These are phyloP conservation scores for Clivina fossor DNA, from an alignment of 2,888 invertebrate genomes.

Conservation along the genomic window DNA sequence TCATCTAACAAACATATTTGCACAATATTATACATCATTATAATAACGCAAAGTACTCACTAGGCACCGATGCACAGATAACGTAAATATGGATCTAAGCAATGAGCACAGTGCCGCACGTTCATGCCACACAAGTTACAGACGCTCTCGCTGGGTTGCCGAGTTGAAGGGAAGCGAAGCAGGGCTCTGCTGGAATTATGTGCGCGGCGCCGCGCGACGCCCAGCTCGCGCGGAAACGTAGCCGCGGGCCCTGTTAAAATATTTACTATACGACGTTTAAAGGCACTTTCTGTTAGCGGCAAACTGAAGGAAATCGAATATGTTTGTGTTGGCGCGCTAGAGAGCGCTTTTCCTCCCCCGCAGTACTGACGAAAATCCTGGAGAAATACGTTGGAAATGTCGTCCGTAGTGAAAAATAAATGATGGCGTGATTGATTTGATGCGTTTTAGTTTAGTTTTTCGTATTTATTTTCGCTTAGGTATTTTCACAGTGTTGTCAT, in stretches of 20 bases:
- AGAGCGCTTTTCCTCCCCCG: too few relatives aligned
- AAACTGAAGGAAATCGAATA: conserved; percentile 32
- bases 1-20: too few relatives aligned
- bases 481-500: background rate
- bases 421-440: conserved; percentile 19
- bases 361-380: too few relatives aligned
- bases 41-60: conserved; percentile 24
- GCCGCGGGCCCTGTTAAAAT: conserved; percentile 30
- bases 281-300: conserved; percentile 30
- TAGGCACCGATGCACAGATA: conserved; percentile 6
- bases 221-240: conserved; percentile 16
- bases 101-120: too few relatives aligned
- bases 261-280: conserved; percentile 31
- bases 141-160: too few relatives aligned
- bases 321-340: conserved; percentile 21
- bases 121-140: too few relatives aligned
- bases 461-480: background rate
- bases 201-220: background rate
- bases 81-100: too few relatives aligned
- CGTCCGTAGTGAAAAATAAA: conserved; percentile 22
- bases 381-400: conserved; percentile 4
- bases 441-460: conserved; percentile 9
- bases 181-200: background rate
- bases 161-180: background rate
- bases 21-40: conserved; percentile 27